phyloP scores from a whole-genome alignment of 2,888 invertebrate genomes.

The Platycnemis pennipes region DNA sequence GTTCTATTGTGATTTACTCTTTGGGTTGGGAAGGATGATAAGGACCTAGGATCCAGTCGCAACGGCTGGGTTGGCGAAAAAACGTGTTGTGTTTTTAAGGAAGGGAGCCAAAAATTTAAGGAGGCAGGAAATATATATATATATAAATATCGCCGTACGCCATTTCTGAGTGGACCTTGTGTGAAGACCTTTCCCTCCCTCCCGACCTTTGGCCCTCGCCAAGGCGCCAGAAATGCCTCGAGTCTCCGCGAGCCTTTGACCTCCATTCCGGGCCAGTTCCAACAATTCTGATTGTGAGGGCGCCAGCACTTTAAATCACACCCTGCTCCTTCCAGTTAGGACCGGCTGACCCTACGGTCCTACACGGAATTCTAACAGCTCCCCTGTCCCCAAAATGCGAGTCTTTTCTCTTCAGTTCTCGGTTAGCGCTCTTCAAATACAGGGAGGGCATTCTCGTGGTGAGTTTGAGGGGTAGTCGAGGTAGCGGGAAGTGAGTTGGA shows the following conservation, averaged over 20 bases:
- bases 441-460: not conserved
- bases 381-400: not conserved
- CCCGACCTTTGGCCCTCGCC: not conserved
- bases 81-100: not conserved
- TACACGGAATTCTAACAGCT: not conserved
- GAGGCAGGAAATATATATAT: no score
- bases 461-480: not conserved
- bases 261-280: not conserved
- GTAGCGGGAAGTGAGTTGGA: no score
- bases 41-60: not conserved
- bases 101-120: not conserved
- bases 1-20: not conserved
- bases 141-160: not conserved
- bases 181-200: not conserved
- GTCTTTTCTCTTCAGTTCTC: not conserved
- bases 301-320: not conserved
- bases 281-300: slow-evolving; percentile 1
- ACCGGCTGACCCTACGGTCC: not conserved
- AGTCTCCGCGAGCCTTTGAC: not conserved
- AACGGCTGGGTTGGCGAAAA: not conserved
- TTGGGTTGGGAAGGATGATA: not conserved
- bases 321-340: not conserved
- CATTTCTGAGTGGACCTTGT: not conserved
- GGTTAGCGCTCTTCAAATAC: not conserved
- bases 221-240: not conserved